Conservation (phyloP, 2,888 invertebrate species). For the Malthinus flaveolus region DNA sequence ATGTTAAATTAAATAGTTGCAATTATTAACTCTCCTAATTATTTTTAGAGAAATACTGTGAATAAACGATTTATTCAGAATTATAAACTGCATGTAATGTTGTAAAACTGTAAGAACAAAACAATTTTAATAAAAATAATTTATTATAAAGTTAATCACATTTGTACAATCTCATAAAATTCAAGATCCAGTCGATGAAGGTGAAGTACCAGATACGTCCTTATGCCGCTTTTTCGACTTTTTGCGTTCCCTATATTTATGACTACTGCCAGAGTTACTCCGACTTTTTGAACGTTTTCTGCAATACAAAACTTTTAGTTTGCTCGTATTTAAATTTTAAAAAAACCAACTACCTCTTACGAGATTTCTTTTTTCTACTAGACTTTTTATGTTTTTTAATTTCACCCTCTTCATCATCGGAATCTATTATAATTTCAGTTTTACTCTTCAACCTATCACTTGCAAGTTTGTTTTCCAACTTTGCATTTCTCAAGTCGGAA, state of each 20-base stretch:
- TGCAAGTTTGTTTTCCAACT: constrained; percentile 30
- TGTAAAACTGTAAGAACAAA: neutral
- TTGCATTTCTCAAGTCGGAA: constrained; percentile 43
- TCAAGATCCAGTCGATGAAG: too few relatives aligned
- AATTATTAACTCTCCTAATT: too few relatives aligned
- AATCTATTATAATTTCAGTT: constrained; percentile 35
- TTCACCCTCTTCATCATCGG: constrained; percentile 45
- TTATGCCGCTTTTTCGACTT: constrained; percentile 42
- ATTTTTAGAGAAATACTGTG: too few relatives aligned
- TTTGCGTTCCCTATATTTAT: constrained; percentile 37
- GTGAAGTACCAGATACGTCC: neutral
- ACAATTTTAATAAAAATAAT: neutral
- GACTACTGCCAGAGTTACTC: constrained; percentile 39
- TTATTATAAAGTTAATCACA: too few relatives aligned
- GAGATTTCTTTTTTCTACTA: constrained; percentile 56
- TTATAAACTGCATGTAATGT: neutral
- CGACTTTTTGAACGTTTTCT: constrained; percentile 48
- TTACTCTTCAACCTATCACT: constrained; percentile 46
- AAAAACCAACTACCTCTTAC: constrained; percentile 52
- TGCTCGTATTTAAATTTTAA: neutral
- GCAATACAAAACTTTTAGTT: constrained; percentile 19
- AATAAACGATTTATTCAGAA: too few relatives aligned
- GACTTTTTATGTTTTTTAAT: constrained; percentile 51
- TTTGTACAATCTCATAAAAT: too few relatives aligned
- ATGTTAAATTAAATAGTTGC: too few relatives aligned